Base-by-base conservation (phyloP, 2,888 invertebrate species). In the Meghimatium bilineatum region DNA sequence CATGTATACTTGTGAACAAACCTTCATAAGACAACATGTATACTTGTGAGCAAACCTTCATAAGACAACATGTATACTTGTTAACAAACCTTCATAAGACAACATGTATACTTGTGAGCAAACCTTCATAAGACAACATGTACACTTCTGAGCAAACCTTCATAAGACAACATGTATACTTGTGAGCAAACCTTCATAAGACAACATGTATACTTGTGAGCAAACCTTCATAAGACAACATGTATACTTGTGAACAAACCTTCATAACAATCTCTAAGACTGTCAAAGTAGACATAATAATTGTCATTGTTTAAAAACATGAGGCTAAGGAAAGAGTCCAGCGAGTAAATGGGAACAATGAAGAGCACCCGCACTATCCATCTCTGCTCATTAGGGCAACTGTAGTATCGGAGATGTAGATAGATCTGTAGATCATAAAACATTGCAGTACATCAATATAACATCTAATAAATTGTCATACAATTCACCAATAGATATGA, bases 291-390 rank as follows among this genome's bases (percentile, higher is more conserved):
- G 87, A 99, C 97, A 93, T 99, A 99, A 93, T 98, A 98, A 92
- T 97, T 97, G 94, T 99, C 97, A 90, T 97, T 97, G 94, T 97
- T 97, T 95, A 99, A 99, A 95, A 99, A 99, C 90, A 99, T 95
- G 91, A 99, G 95, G 92, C 98, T 98, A 91, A 99, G 96, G 98
- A 99, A 99, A 79, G 99, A 99, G 94, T 99, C 98, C 92, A 97
- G 97, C 49, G 98, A 98, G 94, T 99, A 99, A 92, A 99, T 99
- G 87, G 99, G 99, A 86, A 99, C 99, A 93, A 99, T 99, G 95
- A 99, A 99, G 89, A 99, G 95, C 92, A 99, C 99, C 90, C 99
- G 96, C 78, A 99, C 98, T 93, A 99, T 99, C 99, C 99, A 99
- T 91, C 99, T 96, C 95, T 99, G 99, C 94, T 99, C 99, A 87